These are phyloP conservation scores for Nothobranchius furzeri DNA, from an alignment of 2,113 vertebrate species.

Conservation along the genomic window DNA sequence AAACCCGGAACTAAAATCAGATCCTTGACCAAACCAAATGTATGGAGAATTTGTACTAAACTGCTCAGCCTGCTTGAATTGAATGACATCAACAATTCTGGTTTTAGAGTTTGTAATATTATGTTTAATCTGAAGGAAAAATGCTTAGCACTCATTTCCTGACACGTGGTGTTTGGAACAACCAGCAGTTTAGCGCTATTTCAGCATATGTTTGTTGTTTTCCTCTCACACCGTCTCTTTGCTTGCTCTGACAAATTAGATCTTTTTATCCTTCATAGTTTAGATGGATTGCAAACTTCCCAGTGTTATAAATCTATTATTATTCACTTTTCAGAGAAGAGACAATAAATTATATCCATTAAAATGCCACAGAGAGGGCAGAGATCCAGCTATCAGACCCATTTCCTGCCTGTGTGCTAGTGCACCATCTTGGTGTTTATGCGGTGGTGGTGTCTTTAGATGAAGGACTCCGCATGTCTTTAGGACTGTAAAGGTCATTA, in stretches of 20 bases:
- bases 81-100: neutral
- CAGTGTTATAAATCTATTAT: conserved; percentile 62
- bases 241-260: conserved; percentile 48
- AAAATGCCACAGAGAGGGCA: conserved; percentile 43
- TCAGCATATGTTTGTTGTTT: neutral
- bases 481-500: too few species aligned
- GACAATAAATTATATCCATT: conserved; percentile 55
- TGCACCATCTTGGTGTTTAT: neutral
- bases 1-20: too few species aligned
- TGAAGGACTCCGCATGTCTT: too few species aligned
- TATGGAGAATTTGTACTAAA: too few species aligned
- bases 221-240: conserved; percentile 11
- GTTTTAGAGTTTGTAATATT: neutral
- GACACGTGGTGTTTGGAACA: too few species aligned
- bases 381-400: neutral
- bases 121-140: neutral
- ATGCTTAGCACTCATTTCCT: too few species aligned
- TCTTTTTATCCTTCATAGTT: conserved; percentile 38
- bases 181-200: too few species aligned
- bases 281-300: conserved; percentile 59
- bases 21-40: too few species aligned
- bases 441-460: neutral
- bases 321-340: conserved; percentile 60
- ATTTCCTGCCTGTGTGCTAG: neutral
- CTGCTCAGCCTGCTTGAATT: too few species aligned